Evolutionary conservation across 2,888 invertebrate species (phyloP), one percentile per base, ranked within the genome.

Genomic region (Diarsia rubi): DNA sequence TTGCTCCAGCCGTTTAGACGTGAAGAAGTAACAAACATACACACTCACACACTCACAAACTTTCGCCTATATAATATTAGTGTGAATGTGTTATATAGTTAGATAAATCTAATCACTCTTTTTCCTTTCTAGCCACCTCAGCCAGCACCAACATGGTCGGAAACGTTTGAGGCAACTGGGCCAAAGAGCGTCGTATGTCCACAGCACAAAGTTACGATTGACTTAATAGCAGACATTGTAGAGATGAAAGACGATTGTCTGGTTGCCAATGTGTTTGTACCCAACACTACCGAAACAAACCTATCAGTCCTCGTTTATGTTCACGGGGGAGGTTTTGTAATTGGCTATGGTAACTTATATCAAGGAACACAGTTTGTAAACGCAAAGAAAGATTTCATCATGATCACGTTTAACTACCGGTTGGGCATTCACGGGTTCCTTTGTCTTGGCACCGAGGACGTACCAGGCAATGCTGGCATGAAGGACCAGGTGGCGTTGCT

Each of bases 181-280:
- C n/a, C 0, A 57, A 63, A 24, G 49, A 63, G 49, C 31, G 75
- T 83, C 9, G 44, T 66, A 24, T 85, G 87, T 66, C 73, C 73
- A 60, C 73, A 73, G 9, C 6, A 63, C n/a, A 57, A 1, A 11
- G 21, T 14, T 8, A 5, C 54, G 2, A 11, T n/a, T 16, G 44
- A 54, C 12, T 12, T n/a, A 49, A 24, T 42, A 19, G 1, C 37
- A 4, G 42, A 44, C 12, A 1, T 6, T 27, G 0, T 27, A 73
- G 70, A 42, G 16, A 3, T 64, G 8, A 62, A 88, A 69, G 95
- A 95, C 72, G 91, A 95, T 54, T 95, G 95, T 72, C 89, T 95
- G 0, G 83, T 93, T 47, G 88, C 94, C 24, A 95, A 93, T 79
- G 90, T 95, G 9, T 94, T 91, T 69, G 93, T 93, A 2, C 93